A percentile compares a stretch with the other conserved stretches of the same genome.
phyloP scores from a whole-genome alignment of 2,888 invertebrate species.

The Caenorhabditis doughertyi region DNA sequence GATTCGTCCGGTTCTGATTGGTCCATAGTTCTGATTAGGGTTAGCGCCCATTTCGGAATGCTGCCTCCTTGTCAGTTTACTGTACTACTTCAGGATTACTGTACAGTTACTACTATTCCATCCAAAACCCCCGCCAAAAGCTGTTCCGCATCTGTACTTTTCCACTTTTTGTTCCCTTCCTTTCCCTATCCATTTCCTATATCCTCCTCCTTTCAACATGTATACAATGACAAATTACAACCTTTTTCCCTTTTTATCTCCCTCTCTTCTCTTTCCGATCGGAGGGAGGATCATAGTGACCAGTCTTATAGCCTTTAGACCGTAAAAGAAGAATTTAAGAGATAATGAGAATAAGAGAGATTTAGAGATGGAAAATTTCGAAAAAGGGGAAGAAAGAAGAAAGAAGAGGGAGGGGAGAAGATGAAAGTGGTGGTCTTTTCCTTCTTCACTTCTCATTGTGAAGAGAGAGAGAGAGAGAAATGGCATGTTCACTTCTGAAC shows the following conservation, averaged over 20 bases:
- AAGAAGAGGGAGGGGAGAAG: background rate
- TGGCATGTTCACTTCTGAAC: no score
- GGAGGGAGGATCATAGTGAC: background rate
- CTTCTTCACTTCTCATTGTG: background rate
- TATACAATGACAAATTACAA: constrained; percentile 19
- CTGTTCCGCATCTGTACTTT: no score
- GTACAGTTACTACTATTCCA: no score
- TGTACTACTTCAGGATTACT: no score
- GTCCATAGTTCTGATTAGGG: no score
- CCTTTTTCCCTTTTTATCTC: background rate
- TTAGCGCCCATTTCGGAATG: no score
- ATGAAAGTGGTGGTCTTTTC: background rate
- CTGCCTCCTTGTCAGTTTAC: no score
- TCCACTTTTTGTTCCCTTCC: no score
- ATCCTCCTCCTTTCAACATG: background rate
- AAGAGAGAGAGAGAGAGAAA: background rate
- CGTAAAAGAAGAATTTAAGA: constrained; percentile 3
- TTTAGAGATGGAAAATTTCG: constrained; percentile 12
- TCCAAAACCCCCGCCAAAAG: no score
- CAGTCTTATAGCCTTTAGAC: background rate
- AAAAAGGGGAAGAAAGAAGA: background rate
- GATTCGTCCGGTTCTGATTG: no score
- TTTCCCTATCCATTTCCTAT: no score
- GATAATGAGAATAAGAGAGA: background rate
- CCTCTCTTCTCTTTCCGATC: background rate